Conservation (phyloP, 2,797 vertebrate species). For the Crocodylus rhombifer region DNA sequence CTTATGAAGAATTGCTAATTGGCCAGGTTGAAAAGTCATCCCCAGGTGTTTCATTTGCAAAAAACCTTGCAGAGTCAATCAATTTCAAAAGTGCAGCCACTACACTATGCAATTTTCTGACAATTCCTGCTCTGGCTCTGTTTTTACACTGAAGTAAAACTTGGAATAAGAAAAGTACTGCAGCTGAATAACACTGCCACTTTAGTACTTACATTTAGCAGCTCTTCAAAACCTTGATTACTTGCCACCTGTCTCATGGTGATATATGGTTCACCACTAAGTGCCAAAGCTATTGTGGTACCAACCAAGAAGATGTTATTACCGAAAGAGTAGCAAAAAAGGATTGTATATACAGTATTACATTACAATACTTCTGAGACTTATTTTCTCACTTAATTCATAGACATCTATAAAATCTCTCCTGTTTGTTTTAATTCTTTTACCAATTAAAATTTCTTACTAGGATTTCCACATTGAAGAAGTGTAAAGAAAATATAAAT, state of each 20-base stretch:
- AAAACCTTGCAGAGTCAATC: conserved; percentile 23
- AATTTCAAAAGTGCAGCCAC: conserved; percentile 3
- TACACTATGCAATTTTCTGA: conserved; percentile 6
- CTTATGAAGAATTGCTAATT: background rate
- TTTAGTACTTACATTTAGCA: conserved; percentile 62
- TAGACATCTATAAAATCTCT: background rate
- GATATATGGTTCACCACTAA: conserved; percentile 45
- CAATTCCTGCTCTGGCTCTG: conserved; percentile 33
- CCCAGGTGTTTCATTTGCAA: conserved; percentile 18
- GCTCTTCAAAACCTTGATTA: conserved; percentile 67
- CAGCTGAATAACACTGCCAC: conserved; percentile 27
- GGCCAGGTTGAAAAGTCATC: background rate
- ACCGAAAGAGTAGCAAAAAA: conserved; percentile 1
- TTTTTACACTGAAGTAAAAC: conserved; percentile 40
- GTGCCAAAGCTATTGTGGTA: conserved; percentile 44
- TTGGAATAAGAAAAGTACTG: conserved; percentile 46
- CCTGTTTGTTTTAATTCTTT: conserved; percentile 15
- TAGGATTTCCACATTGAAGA: background rate
- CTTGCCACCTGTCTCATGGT: conserved; percentile 55
- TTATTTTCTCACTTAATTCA: conserved; percentile 38
- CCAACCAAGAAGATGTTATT: conserved; percentile 29
- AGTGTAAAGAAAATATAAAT: background rate
- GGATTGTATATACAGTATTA: conserved; percentile 37
- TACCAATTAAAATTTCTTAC: background rate
- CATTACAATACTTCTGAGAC: conserved; percentile 9